phyloP scores from a whole-genome alignment of 35 echinoderm and acorn worm species.

The Anneissia japonica region DNA sequence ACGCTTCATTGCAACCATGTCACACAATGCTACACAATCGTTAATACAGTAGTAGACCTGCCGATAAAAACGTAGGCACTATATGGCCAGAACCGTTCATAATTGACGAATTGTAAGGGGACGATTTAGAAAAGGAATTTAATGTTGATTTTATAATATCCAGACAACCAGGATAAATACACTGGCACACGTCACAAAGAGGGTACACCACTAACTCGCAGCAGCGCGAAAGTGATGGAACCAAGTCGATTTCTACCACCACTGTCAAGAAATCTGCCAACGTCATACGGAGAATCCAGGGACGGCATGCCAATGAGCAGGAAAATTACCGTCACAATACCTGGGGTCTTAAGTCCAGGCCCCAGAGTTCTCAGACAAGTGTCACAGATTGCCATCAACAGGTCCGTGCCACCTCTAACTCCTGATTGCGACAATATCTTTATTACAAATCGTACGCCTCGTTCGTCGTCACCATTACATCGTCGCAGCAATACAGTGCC shows the following conservation, averaged over 20 bases:
- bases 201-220: too few relatives aligned
- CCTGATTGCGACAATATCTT: not conserved
- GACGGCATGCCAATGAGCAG: not conserved
- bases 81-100: too few relatives aligned
- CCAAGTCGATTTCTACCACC: not conserved
- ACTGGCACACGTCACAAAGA: too few relatives aligned
- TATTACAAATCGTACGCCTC: not conserved
- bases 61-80: too few relatives aligned
- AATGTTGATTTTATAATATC: too few relatives aligned
- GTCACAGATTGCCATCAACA: not conserved
- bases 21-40: too few relatives aligned
- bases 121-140: too few relatives aligned
- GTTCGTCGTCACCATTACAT: not conserved
- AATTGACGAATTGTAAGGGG: too few relatives aligned
- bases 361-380: not conserved
- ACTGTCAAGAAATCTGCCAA: not conserved
- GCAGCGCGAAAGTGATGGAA: not conserved
- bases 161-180: too few relatives aligned
- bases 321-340: not conserved
- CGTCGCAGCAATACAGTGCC: not conserved
- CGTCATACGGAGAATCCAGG: not conserved
- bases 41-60: too few relatives aligned
- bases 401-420: not conserved
- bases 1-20: not conserved
- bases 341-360: not conserved